phyloP scores from a whole-genome alignment of 2,888 invertebrate genomes.

The Pasiphila rectangulata region DNA sequence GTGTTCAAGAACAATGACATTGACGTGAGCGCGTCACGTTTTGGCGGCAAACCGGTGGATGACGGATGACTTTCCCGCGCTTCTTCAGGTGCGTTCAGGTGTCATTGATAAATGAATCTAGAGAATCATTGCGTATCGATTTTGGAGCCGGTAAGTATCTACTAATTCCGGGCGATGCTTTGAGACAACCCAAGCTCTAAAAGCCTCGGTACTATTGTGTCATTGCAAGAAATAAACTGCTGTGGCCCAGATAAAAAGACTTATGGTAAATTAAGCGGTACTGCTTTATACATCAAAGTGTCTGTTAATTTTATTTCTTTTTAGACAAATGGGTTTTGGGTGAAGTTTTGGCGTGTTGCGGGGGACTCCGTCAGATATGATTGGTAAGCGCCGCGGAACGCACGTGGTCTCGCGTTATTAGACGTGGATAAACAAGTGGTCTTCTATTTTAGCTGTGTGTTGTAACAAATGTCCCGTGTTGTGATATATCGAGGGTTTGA shows the following conservation, averaged over 20 bases:
- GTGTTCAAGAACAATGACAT: slow-evolving; percentile 47
- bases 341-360: slow-evolving; percentile 23
- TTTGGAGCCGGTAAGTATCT: slow-evolving; percentile 21
- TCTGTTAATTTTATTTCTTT: slow-evolving; percentile 40
- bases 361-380: slow-evolving; percentile 53
- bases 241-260: slow-evolving; percentile 57
- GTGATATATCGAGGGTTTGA: slow-evolving; percentile 41
- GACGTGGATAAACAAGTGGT: slow-evolving; percentile 47
- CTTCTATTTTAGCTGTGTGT: slow-evolving; percentile 49
- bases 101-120: slow-evolving; percentile 52
- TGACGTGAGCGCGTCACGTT: slow-evolving; percentile 56
- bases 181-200: slow-evolving; percentile 42
- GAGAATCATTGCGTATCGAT: slow-evolving; percentile 40
- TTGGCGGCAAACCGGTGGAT: slow-evolving; percentile 65
- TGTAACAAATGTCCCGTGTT: slow-evolving; percentile 46
- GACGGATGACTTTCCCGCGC: slow-evolving; percentile 74
- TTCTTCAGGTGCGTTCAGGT: slow-evolving; percentile 74
- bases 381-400: slow-evolving; percentile 50
- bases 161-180: slow-evolving; percentile 28
- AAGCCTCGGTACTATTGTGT: slow-evolving; percentile 51
- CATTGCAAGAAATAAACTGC: slow-evolving; percentile 59
- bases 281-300: slow-evolving; percentile 52
- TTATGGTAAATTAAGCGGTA: slow-evolving; percentile 52
- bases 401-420: slow-evolving; percentile 47
- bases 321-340: slow-evolving; percentile 33